Evolutionary conservation across 2,797 vertebrate species (phyloP).

Genomic region (Synaphobranchus kaupii): DNA sequence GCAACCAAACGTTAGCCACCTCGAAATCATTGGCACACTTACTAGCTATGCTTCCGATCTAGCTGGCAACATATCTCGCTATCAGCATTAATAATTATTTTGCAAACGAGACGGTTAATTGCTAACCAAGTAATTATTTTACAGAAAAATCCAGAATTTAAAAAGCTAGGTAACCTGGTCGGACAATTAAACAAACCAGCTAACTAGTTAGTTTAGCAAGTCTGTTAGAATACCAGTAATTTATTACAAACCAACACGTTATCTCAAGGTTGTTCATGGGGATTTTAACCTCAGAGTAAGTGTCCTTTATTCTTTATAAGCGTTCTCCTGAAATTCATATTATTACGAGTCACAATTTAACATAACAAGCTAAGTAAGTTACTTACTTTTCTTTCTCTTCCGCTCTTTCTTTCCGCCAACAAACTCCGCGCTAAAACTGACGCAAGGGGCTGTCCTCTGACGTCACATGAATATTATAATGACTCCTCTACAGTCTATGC

Average conservation of each 20-base stretch:
- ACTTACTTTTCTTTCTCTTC: conserved; percentile 22
- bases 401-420: conserved; percentile 56
- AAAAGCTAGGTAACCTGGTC: neutral
- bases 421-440: conserved; percentile 73
- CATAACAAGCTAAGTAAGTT: neutral
- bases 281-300: neutral
- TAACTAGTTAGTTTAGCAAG: neutral
- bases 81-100: neutral
- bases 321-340: neutral
- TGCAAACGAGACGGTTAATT: neutral
- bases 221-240: neutral
- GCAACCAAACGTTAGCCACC: too few relatives aligned
- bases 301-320: neutral
- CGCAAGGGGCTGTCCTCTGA: conserved; percentile 41
- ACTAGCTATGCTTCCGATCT: neutral
- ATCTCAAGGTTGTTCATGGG: neutral
- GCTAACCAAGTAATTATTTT: neutral
- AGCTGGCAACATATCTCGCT: neutral
- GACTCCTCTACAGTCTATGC: neutral
- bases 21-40: neutral
- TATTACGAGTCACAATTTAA: neutral
- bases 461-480: neutral
- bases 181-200: neutral
- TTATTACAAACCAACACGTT: neutral
- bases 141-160: neutral